phyloP scores from a whole-genome alignment of 2,797 vertebrate genomes.

The Astyanax mexicanus region DNA sequence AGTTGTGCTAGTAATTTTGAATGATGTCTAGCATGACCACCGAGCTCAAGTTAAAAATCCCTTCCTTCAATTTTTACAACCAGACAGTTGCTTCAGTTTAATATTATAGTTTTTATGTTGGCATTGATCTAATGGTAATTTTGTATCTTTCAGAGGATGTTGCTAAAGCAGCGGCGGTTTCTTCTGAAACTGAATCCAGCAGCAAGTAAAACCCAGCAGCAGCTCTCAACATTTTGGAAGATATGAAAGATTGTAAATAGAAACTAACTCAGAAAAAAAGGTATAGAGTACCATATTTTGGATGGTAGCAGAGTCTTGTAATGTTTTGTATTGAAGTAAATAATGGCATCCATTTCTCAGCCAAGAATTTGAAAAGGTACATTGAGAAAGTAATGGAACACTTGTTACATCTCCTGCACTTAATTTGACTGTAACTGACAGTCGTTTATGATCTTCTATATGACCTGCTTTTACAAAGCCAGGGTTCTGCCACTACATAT shows the following conservation, averaged over 20 bases:
- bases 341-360: conserved; percentile 1
- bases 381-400: conserved; percentile 6
- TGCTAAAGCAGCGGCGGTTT: conserved; percentile 76
- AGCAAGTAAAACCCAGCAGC: conserved; percentile 78
- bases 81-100: not conserved
- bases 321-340: not conserved
- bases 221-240: not conserved
- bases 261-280: not conserved
- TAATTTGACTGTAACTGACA: conserved; percentile 36
- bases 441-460: not conserved
- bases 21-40: not conserved
- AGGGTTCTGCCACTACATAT: not conserved
- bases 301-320: not conserved
- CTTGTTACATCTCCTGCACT: conserved; percentile 50
- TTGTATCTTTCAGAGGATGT: conserved; percentile 78
- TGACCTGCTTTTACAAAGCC: not conserved
- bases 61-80: not conserved
- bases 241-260: conserved; percentile 26
- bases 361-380: not conserved
- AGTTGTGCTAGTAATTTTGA: no score
- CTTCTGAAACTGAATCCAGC: conserved; percentile 73
- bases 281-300: conserved; percentile 10
- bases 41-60: not conserved
- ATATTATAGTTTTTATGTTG: not conserved
- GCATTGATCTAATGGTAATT: not conserved